Evolutionary conservation across 2,888 invertebrate genomes (phyloP).

Genomic region (Tinea pellionella): DNA sequence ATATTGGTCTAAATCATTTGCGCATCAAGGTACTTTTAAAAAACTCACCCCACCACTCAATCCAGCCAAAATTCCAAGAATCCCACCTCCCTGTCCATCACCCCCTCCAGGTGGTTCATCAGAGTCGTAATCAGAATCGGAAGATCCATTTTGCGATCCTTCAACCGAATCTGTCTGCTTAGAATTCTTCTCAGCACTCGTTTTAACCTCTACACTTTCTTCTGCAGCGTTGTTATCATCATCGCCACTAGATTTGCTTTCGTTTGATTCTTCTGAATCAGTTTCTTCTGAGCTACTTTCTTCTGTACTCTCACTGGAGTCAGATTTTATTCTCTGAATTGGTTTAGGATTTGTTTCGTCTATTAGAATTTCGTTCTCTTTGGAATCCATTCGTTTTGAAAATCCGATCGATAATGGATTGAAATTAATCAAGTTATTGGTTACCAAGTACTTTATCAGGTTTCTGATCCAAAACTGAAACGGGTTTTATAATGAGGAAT

Average conservation of each 20-base stretch:
- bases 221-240: conserved; percentile 20
- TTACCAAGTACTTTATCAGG: conserved; percentile 19
- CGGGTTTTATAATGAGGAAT: background rate
- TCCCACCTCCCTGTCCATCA: conserved; percentile 58
- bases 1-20: no score
- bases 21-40: no score
- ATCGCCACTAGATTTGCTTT: conserved; percentile 16
- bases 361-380: conserved; percentile 18
- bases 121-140: conserved; percentile 36
- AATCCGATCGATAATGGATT: conserved; percentile 33
- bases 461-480: conserved; percentile 20
- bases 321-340: conserved; percentile 25
- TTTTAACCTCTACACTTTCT: conserved; percentile 18
- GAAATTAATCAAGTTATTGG: conserved; percentile 19
- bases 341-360: background rate
- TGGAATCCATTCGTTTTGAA: conserved; percentile 14
- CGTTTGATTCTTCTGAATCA: background rate
- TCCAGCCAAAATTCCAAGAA: conserved; percentile 53
- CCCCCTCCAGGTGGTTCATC: conserved; percentile 44
- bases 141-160: conserved; percentile 24
- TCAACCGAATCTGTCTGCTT: conserved; percentile 19
- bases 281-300: conserved; percentile 17
- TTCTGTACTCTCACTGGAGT: conserved; percentile 21
- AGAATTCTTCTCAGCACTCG: conserved; percentile 12
- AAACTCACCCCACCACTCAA: conserved; percentile 56